Evolutionary conservation across 2,888 invertebrate species (phyloP).

Genomic region (Apotomis betuletana): DNA sequence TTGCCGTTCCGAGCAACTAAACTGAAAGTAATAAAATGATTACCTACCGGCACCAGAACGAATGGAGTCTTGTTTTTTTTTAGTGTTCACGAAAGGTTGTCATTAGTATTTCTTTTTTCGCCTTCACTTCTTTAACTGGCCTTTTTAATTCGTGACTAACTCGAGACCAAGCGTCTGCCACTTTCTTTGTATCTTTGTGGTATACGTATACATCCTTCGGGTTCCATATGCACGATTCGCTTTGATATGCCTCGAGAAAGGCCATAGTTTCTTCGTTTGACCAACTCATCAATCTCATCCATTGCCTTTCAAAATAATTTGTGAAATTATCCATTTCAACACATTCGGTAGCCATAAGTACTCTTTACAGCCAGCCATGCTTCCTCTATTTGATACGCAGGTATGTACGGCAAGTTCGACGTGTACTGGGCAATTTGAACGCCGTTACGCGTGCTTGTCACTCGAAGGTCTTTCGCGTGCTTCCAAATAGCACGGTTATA

Average conservation of each 20-base stretch:
- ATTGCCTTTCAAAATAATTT: not conserved
- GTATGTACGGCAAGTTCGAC: too few species aligned
- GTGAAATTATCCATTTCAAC: too few species aligned
- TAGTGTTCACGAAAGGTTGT: constrained; percentile 3
- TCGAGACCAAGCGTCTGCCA: not conserved
- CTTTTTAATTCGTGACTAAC: not conserved
- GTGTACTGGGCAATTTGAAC: too few species aligned
- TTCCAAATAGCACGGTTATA: not conserved
- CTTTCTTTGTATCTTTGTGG: constrained; percentile 6
- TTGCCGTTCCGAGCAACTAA: not conserved
- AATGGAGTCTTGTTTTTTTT: constrained; percentile 6
- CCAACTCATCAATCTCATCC: not conserved
- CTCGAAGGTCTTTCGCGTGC: not conserved
- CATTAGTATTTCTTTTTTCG: constrained; percentile 2
- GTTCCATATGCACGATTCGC: not conserved
- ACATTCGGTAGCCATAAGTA: too few species aligned
- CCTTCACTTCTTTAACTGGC: not conserved
- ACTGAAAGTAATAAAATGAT: constrained; percentile 1
- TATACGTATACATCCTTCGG: not conserved
- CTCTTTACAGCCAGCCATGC: too few species aligned
- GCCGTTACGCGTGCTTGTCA: not conserved
- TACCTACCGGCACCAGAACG: constrained; percentile 9
- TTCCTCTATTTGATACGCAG: too few species aligned
- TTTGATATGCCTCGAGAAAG: constrained; percentile 1
- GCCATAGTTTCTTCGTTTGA: too few species aligned